Conservation (phyloP, 2,888 invertebrate genomes). For the Tortricodes alternella region DNA sequence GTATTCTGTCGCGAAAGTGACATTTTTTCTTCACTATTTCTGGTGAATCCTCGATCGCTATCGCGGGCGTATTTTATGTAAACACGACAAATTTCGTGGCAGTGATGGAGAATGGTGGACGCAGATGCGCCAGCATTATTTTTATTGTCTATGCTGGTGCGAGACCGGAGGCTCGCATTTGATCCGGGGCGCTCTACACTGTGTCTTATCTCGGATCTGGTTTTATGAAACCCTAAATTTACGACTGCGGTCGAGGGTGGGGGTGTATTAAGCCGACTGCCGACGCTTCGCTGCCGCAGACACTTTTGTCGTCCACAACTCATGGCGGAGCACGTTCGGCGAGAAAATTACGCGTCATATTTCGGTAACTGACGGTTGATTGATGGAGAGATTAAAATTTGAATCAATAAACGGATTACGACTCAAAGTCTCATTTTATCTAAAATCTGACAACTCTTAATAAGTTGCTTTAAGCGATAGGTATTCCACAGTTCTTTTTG, state of each 20-base stretch:
- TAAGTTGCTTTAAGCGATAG: too few relatives aligned
- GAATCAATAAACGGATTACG: slow-evolving; percentile 33
- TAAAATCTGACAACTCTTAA: too few relatives aligned
- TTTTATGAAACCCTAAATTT: slow-evolving; percentile 84
- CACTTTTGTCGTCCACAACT: slow-evolving; percentile 79
- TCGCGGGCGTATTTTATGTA: slow-evolving; percentile 77
- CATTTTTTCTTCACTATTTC: slow-evolving; percentile 57
- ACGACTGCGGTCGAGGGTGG: slow-evolving; percentile 79
- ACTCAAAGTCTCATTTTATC: too few relatives aligned
- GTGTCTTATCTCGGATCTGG: slow-evolving; percentile 82
- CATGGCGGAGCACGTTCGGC: slow-evolving; percentile 75
- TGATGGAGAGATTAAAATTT: slow-evolving; percentile 60
- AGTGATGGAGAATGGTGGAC: slow-evolving; percentile 62
- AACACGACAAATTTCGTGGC: slow-evolving; percentile 78
- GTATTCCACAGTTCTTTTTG: too few relatives aligned
- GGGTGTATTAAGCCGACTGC: slow-evolving; percentile 76
- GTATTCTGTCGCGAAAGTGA: slow-evolving; percentile 58
- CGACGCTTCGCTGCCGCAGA: slow-evolving; percentile 70
- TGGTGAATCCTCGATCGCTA: slow-evolving; percentile 73
- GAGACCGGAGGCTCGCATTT: slow-evolving; percentile 73
- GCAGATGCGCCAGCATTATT: slow-evolving; percentile 80
- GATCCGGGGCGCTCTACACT: slow-evolving; percentile 79
- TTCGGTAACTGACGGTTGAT: slow-evolving; percentile 56
- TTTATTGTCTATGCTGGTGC: slow-evolving; percentile 73
- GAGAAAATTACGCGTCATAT: slow-evolving; percentile 77